A percentile compares a stretch with the other conserved stretches of the same genome.
Conservation (phyloP, 2,888 invertebrate genomes). For the Drosophila fungiperda region DNA sequence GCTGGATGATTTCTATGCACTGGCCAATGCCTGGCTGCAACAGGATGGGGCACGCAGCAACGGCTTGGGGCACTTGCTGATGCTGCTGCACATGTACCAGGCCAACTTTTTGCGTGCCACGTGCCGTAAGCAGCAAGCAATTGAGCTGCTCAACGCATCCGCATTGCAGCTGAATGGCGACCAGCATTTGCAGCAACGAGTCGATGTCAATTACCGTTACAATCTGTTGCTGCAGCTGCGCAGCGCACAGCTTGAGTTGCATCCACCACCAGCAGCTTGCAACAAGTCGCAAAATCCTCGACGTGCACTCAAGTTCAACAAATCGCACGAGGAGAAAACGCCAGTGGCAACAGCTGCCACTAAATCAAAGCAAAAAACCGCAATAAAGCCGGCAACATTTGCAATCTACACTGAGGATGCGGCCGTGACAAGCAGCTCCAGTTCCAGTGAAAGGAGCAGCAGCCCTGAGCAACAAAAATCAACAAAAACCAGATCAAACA, state of each 20-base stretch:
- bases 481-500: not conserved
- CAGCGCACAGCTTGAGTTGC: slow-evolving; percentile 52
- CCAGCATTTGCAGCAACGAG: slow-evolving; percentile 15
- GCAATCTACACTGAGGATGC: slow-evolving; percentile 57
- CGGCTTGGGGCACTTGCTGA: slow-evolving; percentile 49
- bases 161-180: slow-evolving; percentile 39
- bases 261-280: slow-evolving; percentile 15
- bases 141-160: slow-evolving; percentile 41
- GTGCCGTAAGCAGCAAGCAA: slow-evolving; percentile 62
- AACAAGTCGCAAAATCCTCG: slow-evolving; percentile 23
- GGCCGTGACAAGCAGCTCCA: slow-evolving; percentile 7
- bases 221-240: slow-evolving; percentile 72
- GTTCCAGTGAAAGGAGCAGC: slow-evolving; percentile 17
- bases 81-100: slow-evolving; percentile 70
- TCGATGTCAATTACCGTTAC: slow-evolving; percentile 68
- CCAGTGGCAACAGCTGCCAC: not conserved
- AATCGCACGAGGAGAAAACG: slow-evolving; percentile 53
- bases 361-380: slow-evolving; percentile 16
- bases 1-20: slow-evolving; percentile 73
- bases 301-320: slow-evolving; percentile 68
- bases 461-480: slow-evolving; percentile 20
- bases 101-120: slow-evolving; percentile 76
- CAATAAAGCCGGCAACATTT: slow-evolving; percentile 33
- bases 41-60: slow-evolving; percentile 27
- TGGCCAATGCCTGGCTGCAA: slow-evolving; percentile 64